These are phyloP conservation scores for Dicerorhinus sumatrensis DNA, from an alignment of 2,113 vertebrate genomes.

Conservation along the genomic window DNA sequence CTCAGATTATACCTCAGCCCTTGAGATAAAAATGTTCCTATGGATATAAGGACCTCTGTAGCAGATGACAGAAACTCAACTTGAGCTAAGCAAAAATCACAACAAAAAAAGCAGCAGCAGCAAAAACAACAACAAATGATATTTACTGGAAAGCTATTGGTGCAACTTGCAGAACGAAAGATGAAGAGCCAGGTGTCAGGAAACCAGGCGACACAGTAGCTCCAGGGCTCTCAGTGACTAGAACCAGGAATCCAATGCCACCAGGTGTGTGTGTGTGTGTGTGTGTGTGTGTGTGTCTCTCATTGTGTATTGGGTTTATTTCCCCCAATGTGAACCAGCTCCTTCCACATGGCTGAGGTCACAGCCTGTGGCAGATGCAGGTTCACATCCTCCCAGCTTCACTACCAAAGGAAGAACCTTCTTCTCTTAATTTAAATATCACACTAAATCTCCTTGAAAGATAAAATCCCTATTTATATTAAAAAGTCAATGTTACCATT, in stretches of 20 bases:
- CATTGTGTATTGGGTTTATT: neutral
- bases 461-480: neutral
- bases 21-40: neutral
- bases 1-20: neutral
- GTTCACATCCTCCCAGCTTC: neutral
- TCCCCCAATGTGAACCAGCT: neutral
- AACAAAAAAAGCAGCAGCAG: neutral
- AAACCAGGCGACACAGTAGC: neutral
- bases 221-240: neutral
- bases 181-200: neutral
- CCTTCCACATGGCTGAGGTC: neutral
- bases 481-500: neutral
- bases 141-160: neutral
- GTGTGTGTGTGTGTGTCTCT: neutral
- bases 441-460: neutral
- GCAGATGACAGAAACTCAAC: neutral
- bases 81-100: neutral
- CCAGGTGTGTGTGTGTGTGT: neutral
- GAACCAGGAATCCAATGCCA: neutral
- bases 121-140: neutral
- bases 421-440: neutral
- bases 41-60: neutral
- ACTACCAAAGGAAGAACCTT: neutral
- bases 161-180: neutral
- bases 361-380: neutral